Conservation (phyloP, 2,888 invertebrate species). For the Platerodrilus igneus region DNA sequence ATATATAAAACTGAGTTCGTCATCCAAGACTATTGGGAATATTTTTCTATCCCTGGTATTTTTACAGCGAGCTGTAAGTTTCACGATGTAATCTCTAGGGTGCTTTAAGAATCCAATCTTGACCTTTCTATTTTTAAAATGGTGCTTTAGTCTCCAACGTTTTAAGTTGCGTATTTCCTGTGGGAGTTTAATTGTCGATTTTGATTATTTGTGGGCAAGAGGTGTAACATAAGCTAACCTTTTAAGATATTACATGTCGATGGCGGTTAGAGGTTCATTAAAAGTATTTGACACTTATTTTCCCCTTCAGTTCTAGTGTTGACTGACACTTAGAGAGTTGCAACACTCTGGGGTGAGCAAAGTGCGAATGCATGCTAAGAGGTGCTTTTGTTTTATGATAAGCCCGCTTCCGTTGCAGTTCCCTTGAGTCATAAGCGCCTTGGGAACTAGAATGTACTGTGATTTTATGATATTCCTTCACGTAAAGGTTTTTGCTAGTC, state of each 20-base stretch:
- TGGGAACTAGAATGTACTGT: constrained; percentile 39
- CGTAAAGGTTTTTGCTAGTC: constrained; percentile 25
- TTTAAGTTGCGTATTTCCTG: too few species aligned
- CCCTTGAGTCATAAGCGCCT: constrained; percentile 39
- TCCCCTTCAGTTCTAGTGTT: constrained; percentile 15
- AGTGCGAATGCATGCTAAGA: constrained; percentile 33
- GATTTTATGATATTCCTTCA: constrained; percentile 34
- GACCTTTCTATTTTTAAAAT: constrained; percentile 11
- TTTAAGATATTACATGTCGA: constrained; percentile 14
- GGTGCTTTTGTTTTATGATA: constrained; percentile 39
- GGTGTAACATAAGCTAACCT: too few species aligned
- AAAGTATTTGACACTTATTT: constrained; percentile 12
- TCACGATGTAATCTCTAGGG: constrained; percentile 7
- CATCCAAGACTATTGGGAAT: too few species aligned
- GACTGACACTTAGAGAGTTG: constrained; percentile 26
- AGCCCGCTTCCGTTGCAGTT: constrained; percentile 37
- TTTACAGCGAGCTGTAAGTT: constrained; percentile 4
- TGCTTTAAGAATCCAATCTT: constrained; percentile 10
- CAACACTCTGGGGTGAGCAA: constrained; percentile 23
- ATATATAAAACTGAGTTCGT: too few species aligned
- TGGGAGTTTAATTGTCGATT: too few species aligned
- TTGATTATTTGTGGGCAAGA: too few species aligned
- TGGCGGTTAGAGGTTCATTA: constrained; percentile 7
- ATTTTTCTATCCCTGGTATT: background rate
- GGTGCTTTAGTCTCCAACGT: constrained; percentile 10